These are phyloP conservation scores for Paradisaea rubra DNA, from an alignment of 2,113 vertebrate species.

Conservation along the genomic window DNA sequence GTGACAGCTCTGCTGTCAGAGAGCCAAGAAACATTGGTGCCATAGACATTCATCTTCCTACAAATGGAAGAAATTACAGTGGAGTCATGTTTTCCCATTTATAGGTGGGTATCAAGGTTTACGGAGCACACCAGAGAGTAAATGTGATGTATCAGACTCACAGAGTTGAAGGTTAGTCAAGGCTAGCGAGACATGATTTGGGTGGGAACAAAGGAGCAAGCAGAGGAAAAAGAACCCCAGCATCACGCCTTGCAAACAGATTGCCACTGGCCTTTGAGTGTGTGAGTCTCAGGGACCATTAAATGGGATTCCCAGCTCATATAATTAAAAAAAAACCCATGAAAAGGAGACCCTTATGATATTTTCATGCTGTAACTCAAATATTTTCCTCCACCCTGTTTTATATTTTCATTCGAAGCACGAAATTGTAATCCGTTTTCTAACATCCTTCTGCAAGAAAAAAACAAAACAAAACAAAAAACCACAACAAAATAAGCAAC, in stretches of 20 bases:
- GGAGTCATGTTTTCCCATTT: slow-evolving; percentile 9
- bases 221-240: neutral
- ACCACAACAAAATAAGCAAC: no score
- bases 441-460: neutral
- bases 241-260: neutral
- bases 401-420: neutral
- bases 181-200: neutral
- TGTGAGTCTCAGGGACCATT: neutral
- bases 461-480: no score
- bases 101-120: neutral
- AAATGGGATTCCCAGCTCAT: neutral
- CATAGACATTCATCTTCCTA: neutral
- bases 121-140: neutral
- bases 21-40: neutral
- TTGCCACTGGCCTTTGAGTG: neutral
- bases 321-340: neutral
- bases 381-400: neutral
- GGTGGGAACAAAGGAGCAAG: neutral
- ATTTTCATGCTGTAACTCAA: neutral
- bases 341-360: neutral
- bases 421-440: neutral
- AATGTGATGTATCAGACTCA: neutral
- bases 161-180: neutral
- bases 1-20: neutral
- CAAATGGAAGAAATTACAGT: neutral